These are phyloP conservation scores for Macrotus californicus DNA, from an alignment of 2,113 vertebrate species.

Conservation along the genomic window DNA sequence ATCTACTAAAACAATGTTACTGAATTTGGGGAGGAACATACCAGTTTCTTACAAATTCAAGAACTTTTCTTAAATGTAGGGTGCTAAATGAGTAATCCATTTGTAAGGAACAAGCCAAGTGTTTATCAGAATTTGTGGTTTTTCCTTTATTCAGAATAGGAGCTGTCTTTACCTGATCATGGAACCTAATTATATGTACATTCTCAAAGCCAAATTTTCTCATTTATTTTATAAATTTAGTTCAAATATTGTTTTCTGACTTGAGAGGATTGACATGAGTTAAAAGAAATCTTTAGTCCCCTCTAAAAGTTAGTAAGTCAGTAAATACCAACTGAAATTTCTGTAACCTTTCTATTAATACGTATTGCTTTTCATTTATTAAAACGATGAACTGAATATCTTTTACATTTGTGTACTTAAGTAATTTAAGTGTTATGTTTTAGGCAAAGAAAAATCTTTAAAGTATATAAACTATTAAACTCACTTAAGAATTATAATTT, in stretches of 20 bases:
- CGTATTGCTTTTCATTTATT: background rate
- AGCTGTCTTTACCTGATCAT: background rate
- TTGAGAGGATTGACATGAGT: background rate
- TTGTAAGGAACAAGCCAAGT: background rate
- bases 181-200: background rate
- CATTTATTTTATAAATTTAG: background rate
- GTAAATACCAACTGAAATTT: background rate
- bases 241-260: background rate
- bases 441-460: background rate
- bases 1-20: background rate
- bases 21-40: background rate
- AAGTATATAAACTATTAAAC: background rate
- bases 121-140: background rate
- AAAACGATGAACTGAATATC: background rate
- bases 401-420: background rate
- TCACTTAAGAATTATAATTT: background rate
- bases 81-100: background rate
- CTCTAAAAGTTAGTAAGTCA: background rate
- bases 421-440: conserved; percentile 16
- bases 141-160: background rate
- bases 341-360: background rate
- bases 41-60: background rate
- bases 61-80: background rate
- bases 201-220: conserved; percentile 4
- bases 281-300: background rate